A percentile compares a stretch with the other conserved stretches of the same genome.
These are phyloP conservation scores for Argyresthia goedartella DNA, from an alignment of 2,888 invertebrate species.

Conservation along the genomic window DNA sequence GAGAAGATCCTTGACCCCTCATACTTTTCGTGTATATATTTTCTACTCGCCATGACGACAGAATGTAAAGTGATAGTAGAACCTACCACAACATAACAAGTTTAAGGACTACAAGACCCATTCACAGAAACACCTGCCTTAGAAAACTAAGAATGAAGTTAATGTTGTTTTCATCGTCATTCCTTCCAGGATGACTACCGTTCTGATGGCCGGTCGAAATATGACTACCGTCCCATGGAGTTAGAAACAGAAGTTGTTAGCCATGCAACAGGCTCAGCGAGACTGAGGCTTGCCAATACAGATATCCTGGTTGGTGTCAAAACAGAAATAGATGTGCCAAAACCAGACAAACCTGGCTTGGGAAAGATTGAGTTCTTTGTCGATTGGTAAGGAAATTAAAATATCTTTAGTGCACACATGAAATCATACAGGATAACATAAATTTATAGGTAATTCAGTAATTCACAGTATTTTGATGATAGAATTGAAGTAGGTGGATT, in stretches of 20 bases:
- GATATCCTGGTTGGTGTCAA: slow-evolving; percentile 95
- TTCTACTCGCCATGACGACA: no score
- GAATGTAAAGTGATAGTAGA: no score
- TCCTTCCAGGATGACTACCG: slow-evolving; percentile 84
- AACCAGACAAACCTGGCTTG: slow-evolving; percentile 77
- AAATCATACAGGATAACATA: not conserved
- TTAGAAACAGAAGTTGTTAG: slow-evolving; percentile 87
- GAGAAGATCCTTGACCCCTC: no score
- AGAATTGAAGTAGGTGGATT: no score
- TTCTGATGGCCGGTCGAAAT: slow-evolving; percentile 84
- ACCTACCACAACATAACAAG: no score
- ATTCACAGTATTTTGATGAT: not conserved
- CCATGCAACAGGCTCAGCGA: slow-evolving; percentile 89
- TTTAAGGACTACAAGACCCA: no score
- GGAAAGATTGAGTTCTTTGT: slow-evolving; percentile 97
- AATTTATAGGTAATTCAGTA: not conserved
- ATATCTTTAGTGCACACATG: not conserved
- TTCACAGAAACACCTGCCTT: no score
- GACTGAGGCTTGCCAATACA: slow-evolving; percentile 89
- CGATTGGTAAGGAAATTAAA: slow-evolving; percentile 92
- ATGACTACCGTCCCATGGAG: slow-evolving; percentile 89
- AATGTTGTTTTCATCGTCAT: not conserved
- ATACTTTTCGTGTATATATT: no score
- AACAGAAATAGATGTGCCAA: slow-evolving; percentile 88
- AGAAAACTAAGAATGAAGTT: no score